Base-by-base conservation (phyloP, 2,888 invertebrate genomes). In the Cephus nigrinus region DNA sequence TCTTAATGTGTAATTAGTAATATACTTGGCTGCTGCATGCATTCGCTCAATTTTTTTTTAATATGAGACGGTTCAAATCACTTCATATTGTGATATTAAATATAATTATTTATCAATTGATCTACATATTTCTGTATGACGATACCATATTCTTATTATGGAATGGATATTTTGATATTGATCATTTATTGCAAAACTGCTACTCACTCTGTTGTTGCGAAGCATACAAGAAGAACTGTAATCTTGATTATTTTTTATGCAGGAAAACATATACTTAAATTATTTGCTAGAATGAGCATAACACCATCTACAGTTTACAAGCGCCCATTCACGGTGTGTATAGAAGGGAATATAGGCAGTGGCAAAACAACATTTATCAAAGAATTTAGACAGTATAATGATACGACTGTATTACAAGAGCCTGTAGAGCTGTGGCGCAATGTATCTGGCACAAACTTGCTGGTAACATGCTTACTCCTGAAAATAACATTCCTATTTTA, bases 271-370 rank as follows among this genome's bases (percentile, higher is more conserved):
- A 4, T 73, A 76, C 32, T 72, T 5, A 76, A 69, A 76, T 30
- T 78, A 36, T 74, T 82, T 15, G 34, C 71, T 30, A 86, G 81
- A 75, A 87, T 88, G 87, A 76, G 79, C 15, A 32, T 23, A 3
- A 82, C 84, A 4, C 79, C 84, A 12, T 76, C 73, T 32, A 87
- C 85, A 77, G 76, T 79, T 32, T 79, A 78, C 84, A 80, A 92
- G 83, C 94, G 94, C 83, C 96, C 96, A 0, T 96, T 96, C 88
- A 97, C 96, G 0, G 96, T 98, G 33, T 94, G 96, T 69, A 95
- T 98, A 55, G 97, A 98, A 90, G 97, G 97, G 35, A 98, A 98
- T 90, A 97, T 98, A 87, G 97, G 97, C 35, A 96, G 97, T 89
- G 97, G 97, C 0, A 98, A 98, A 92, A 97, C 97, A 1, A 97